Evolutionary conservation across 2,888 invertebrate species (phyloP).

Genomic region (Matsumyia berberina): DNA sequence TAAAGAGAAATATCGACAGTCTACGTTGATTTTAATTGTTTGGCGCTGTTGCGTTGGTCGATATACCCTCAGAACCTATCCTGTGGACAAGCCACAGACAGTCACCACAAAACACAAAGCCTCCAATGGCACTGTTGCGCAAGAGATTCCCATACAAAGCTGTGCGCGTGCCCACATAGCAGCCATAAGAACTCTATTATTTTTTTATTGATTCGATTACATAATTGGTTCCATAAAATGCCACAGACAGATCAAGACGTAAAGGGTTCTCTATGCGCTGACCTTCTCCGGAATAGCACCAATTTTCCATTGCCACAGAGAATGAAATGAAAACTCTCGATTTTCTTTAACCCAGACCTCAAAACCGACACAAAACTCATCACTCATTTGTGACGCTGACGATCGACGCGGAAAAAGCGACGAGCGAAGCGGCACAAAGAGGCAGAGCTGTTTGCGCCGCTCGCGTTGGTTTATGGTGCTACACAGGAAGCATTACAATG

Average conservation of each 20-base stretch:
- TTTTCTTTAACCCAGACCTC: constrained; percentile 73
- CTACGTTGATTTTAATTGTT: constrained; percentile 67
- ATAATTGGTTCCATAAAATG: constrained; percentile 57
- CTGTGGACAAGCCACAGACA: constrained; percentile 43
- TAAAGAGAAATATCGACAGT: constrained; percentile 63
- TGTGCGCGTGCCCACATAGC: constrained; percentile 46
- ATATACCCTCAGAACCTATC: constrained; percentile 55
- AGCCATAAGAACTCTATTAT: constrained; percentile 47
- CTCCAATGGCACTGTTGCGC: constrained; percentile 47
- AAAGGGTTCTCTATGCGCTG: constrained; percentile 30
- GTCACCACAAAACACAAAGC: constrained; percentile 14
- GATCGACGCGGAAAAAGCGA: not conserved
- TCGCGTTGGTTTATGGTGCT: constrained; percentile 29
- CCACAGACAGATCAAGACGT: constrained; percentile 55
- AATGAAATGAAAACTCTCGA: constrained; percentile 60
- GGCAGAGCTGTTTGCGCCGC: not conserved
- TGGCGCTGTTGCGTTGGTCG: constrained; percentile 46
- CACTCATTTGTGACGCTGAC: constrained; percentile 45
- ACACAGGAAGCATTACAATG: constrained; percentile 63
- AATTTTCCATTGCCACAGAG: constrained; percentile 30
- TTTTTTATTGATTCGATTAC: constrained; percentile 61
- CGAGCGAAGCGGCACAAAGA: not conserved
- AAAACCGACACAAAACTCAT: constrained; percentile 45
- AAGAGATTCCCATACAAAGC: constrained; percentile 49
- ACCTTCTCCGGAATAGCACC: constrained; percentile 44